Conservation (phyloP, 1,140 invertebrate genomes). For the Pogonomyrmex barbatus region DNA sequence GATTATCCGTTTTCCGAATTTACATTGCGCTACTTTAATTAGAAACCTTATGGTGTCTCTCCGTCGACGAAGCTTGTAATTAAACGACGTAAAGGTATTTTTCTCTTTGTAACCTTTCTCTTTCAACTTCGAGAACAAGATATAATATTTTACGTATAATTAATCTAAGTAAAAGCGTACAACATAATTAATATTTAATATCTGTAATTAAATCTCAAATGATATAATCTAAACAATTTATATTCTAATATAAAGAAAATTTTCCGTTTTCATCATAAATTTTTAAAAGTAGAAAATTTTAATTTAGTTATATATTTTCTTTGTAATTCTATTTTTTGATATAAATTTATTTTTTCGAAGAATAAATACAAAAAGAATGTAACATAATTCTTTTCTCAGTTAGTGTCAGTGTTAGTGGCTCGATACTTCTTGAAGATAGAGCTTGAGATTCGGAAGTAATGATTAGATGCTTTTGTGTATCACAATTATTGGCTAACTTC, state of each 20-base stretch:
- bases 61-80: background rate
- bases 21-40: conserved; percentile 33
- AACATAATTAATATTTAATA: background rate
- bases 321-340: background rate
- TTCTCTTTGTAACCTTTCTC: too few relatives aligned
- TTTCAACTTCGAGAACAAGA: background rate
- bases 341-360: background rate
- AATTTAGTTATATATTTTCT: background rate
- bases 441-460: conserved; percentile 7
- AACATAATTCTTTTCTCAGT: conserved; percentile 26
- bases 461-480: conserved; percentile 4
- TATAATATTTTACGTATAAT: background rate
- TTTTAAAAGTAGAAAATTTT: background rate
- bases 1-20: background rate
- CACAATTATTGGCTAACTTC: conserved; percentile 20
- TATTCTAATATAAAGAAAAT: background rate
- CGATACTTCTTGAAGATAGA: background rate
- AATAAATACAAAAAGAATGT: conserved; percentile 2
- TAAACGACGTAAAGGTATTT: background rate
- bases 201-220: conserved; percentile 27
- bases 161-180: background rate
- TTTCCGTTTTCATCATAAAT: conserved; percentile 1
- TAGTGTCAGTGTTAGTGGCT: conserved; percentile 12
- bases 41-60: conserved; percentile 3
- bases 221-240: background rate